These are phyloP conservation scores for Hippocampus kuda DNA, from an alignment of 2,797 vertebrate species.

Conservation along the genomic window DNA sequence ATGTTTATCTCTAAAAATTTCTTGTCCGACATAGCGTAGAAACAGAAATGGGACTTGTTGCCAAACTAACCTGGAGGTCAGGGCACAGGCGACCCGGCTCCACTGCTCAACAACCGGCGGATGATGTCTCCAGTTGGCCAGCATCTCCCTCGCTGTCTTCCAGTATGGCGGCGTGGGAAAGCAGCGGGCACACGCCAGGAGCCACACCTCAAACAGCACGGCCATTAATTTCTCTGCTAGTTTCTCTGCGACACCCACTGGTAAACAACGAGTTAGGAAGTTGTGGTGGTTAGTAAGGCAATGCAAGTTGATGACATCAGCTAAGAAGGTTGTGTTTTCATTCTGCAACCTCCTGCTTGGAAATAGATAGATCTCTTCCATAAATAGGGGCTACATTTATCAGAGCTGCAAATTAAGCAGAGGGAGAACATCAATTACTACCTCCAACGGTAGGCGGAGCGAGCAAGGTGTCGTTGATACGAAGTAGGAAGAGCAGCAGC, in stretches of 20 bases:
- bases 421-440: slow-evolving; percentile 32
- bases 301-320: not conserved
- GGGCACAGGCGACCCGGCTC: slow-evolving; percentile 88
- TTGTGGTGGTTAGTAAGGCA: not conserved
- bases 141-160: slow-evolving; percentile 95
- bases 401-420: not conserved
- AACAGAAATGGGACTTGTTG: not conserved
- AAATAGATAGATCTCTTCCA: not conserved
- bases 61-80: slow-evolving; percentile 82
- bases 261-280: not conserved
- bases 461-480: slow-evolving; percentile 88
- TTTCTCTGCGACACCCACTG: slow-evolving; percentile 89
- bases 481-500: slow-evolving; percentile 87
- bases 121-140: slow-evolving; percentile 95
- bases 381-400: not conserved
- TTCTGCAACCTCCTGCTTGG: not conserved
- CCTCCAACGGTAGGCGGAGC: slow-evolving; percentile 88
- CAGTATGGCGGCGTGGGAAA: slow-evolving; percentile 94
- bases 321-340: not conserved
- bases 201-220: slow-evolving; percentile 92
- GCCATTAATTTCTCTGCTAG: slow-evolving; percentile 90
- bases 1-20: not conserved
- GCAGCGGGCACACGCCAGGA: slow-evolving; percentile 85
- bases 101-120: slow-evolving; percentile 96
- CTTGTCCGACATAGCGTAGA: not conserved